These are phyloP conservation scores for Pterocles orientalis DNA, from an alignment of 2,113 vertebrate species.

Conservation along the genomic window DNA sequence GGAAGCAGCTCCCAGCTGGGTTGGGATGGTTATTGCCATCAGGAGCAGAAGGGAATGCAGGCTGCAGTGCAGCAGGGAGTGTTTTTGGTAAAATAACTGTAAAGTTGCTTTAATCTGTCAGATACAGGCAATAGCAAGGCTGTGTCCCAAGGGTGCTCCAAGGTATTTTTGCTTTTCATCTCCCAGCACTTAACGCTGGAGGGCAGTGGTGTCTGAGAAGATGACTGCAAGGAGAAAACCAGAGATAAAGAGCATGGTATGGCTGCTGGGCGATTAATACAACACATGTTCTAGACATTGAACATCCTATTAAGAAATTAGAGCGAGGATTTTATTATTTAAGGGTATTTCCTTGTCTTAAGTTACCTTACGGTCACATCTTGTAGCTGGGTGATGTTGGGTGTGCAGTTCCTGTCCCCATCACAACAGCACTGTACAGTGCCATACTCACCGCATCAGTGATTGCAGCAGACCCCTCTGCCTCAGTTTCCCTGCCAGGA, in stretches of 20 bases:
- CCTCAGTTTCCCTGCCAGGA: not conserved
- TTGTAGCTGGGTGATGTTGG: not conserved
- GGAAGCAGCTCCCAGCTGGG: not conserved
- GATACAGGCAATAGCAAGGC: not conserved
- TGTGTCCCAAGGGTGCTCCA: not conserved
- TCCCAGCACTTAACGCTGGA: slow-evolving; percentile 41
- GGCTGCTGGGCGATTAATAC: not conserved
- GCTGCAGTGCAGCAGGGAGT: not conserved
- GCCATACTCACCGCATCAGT: rapidly evolving
- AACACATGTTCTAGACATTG: not conserved
- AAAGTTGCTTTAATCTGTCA: not conserved
- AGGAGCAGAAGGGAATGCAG: rapidly evolving
- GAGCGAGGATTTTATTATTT: not conserved
- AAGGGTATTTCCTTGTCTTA: not conserved
- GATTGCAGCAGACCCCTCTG: not conserved
- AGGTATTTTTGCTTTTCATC: not conserved
- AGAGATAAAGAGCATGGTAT: not conserved
- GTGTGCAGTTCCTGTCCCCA: not conserved
- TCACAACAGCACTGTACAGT: no score
- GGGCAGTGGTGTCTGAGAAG: slow-evolving; percentile 37
- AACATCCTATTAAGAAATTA: not conserved
- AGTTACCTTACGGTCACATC: not conserved
- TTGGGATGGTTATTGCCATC: not conserved
- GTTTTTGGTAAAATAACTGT: not conserved
- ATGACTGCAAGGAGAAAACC: not conserved